phyloP scores from a whole-genome alignment of 1,140 invertebrate genomes.

The Galleria mellonella region DNA sequence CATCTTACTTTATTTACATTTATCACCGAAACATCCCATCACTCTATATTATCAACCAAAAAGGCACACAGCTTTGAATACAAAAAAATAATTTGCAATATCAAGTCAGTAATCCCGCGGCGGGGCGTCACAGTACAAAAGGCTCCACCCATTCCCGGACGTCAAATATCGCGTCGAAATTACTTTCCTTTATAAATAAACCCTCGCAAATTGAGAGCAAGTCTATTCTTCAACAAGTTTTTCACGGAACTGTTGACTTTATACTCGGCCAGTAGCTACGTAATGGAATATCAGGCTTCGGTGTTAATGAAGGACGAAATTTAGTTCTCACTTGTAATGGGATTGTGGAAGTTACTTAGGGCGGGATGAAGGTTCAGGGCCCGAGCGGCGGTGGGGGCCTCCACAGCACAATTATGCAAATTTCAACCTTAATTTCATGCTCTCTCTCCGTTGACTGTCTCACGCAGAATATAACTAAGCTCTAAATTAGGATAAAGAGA shows the following conservation, averaged over 20 bases:
- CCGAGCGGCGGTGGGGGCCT: neutral
- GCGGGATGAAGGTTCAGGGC: neutral
- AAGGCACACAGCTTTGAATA: no score
- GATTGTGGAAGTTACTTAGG: constrained; percentile 7
- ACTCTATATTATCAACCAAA: no score
- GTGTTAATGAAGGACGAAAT: constrained; percentile 8
- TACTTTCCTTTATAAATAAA: constrained; percentile 7
- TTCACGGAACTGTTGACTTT: constrained; percentile 2
- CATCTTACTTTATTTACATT: no score
- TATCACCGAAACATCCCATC: no score
- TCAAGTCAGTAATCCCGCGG: neutral
- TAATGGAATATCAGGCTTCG: constrained; percentile 7
- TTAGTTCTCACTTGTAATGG: constrained; percentile 12
- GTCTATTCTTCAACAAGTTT: constrained; percentile 4
- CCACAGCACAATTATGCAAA: constrained; percentile 8
- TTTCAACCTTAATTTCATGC: constrained; percentile 12
- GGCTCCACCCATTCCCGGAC: neutral
- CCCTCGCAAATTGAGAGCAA: neutral
- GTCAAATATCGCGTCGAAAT: constrained; percentile 4
- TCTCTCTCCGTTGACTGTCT: constrained; percentile 7
- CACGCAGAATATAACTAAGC: constrained; percentile 8
- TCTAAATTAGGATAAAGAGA: constrained; percentile 13
- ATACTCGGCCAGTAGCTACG: neutral
- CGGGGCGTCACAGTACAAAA: neutral
- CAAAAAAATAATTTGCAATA: neutral